phyloP scores from a whole-genome alignment of 2,888 invertebrate genomes.

The Orthosia gracilis region DNA sequence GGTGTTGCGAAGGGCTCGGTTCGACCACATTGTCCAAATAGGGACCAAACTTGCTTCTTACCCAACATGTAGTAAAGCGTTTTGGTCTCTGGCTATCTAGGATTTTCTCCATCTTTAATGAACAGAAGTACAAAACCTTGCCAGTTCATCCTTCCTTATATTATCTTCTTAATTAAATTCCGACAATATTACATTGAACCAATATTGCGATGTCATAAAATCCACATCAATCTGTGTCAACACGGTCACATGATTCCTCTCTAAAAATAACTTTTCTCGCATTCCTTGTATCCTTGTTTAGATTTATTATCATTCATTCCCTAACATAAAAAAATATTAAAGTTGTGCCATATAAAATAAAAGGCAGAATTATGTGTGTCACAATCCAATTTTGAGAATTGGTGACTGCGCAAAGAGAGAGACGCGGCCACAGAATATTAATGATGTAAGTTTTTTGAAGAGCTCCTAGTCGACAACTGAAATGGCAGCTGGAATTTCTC shows the following conservation, averaged over 20 bases:
- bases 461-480: slow-evolving; percentile 40
- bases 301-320: slow-evolving; percentile 19
- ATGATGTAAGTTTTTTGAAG: slow-evolving; percentile 59
- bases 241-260: not conserved
- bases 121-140: not conserved
- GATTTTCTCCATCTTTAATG: too few species aligned
- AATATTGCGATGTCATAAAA: not conserved
- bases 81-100: too few species aligned
- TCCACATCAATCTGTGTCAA: slow-evolving; percentile 20
- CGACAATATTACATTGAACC: not conserved
- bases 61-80: too few species aligned
- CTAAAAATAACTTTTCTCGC: not conserved
- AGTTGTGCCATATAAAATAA: slow-evolving; percentile 58
- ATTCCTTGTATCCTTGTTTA: slow-evolving; percentile 13
- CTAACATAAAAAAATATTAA: slow-evolving; percentile 44
- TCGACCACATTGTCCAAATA: too few species aligned
- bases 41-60: too few species aligned
- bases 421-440: slow-evolving; percentile 59
- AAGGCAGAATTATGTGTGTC: slow-evolving; percentile 60
- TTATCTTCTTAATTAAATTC: not conserved
- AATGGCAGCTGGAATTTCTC: slow-evolving; percentile 26
- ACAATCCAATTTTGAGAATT: slow-evolving; percentile 64
- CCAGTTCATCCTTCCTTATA: not conserved
- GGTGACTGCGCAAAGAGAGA: slow-evolving; percentile 58
- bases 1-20: too few species aligned